These are phyloP conservation scores for Cephalotes varians DNA, from an alignment of 2,888 invertebrate species.

Conservation along the genomic window DNA sequence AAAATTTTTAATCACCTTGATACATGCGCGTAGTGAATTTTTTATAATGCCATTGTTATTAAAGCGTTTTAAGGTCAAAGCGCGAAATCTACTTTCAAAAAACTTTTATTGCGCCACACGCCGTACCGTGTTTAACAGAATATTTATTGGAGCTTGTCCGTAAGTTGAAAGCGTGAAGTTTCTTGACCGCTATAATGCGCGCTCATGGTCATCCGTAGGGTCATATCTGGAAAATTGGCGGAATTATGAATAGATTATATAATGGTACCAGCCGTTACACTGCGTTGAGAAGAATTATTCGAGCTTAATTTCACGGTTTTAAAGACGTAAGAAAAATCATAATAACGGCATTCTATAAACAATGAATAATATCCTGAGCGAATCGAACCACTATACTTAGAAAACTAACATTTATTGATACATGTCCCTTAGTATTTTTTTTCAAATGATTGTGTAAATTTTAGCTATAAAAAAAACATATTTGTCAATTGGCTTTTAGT, in stretches of 20 bases:
- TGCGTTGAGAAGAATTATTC: constrained; percentile 26
- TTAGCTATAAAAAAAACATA: neutral
- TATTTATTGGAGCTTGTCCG: constrained; percentile 52
- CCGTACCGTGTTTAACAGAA: constrained; percentile 5
- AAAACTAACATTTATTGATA: constrained; percentile 27
- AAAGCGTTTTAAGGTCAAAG: constrained; percentile 26
- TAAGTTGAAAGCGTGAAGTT: constrained; percentile 48
- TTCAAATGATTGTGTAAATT: neutral
- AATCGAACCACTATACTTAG: neutral
- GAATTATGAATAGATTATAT: constrained; percentile 4
- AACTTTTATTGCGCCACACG: constrained; percentile 19
- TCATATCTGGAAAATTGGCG: constrained; percentile 41
- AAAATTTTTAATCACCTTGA: neutral
- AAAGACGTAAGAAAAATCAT: constrained; percentile 35
- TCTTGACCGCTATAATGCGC: neutral
- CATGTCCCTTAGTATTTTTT: neutral
- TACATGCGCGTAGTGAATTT: neutral
- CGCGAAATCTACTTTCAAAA: constrained; percentile 28
- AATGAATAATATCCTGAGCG: neutral
- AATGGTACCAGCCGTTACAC: neutral
- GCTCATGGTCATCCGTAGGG: constrained; percentile 9
- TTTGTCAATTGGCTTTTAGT: neutral
- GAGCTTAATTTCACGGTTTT: constrained; percentile 49
- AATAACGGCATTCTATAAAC: neutral
- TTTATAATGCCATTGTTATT: neutral